These are phyloP conservation scores for Nyctibius bracteatus DNA, from an alignment of 2,113 vertebrate species.

Conservation along the genomic window DNA sequence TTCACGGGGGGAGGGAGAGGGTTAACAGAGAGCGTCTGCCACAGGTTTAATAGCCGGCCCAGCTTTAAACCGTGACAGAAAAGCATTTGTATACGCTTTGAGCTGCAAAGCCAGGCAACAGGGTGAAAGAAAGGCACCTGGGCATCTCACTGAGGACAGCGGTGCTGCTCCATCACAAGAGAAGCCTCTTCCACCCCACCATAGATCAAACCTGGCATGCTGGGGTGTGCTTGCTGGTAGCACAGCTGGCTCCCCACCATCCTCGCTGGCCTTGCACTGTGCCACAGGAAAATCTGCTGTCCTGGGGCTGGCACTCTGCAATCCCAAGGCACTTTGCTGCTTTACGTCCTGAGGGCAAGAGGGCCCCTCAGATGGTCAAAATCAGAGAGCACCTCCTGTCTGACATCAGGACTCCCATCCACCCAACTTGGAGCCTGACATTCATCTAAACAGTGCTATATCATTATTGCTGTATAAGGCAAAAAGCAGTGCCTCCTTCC, in stretches of 20 bases:
- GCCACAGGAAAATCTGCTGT: neutral
- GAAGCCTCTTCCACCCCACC: neutral
- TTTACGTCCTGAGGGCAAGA: neutral
- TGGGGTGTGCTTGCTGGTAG: neutral
- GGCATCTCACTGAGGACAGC: neutral
- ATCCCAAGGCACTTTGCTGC: neutral
- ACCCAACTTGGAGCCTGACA: neutral
- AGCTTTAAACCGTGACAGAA: no score
- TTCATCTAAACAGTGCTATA: no score
- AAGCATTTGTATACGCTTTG: no score
- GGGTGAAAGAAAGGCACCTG: neutral
- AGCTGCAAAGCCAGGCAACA: neutral
- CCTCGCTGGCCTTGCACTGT: rapidly evolving
- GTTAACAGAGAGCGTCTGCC: no score
- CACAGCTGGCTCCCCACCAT: neutral
- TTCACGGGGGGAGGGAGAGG: no score
- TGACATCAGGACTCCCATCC: neutral
- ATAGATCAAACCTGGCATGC: rapidly evolving
- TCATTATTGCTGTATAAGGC: neutral
- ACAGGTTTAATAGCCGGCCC: no score
- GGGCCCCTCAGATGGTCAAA: neutral
- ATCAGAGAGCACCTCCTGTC: neutral
- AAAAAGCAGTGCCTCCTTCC: neutral
- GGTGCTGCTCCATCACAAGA: neutral
- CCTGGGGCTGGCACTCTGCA: no score